A percentile compares a stretch with the other conserved stretches of the same genome.
Evolutionary conservation across 2,888 invertebrate species (phyloP).

Genomic region (Tachina lurida): DNA sequence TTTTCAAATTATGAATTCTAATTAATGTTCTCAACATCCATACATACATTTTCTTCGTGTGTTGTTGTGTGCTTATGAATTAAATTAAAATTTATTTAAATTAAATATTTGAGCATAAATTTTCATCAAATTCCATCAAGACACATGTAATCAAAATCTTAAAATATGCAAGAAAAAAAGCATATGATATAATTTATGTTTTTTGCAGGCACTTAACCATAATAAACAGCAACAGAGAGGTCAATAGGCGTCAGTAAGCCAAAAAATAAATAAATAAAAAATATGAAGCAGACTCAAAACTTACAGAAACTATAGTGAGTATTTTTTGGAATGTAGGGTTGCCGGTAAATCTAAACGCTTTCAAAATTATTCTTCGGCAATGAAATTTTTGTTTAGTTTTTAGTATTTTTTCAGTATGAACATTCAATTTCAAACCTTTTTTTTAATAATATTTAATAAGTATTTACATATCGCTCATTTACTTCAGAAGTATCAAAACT

Average conservation of each 20-base stretch:
- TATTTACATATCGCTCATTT: too few species aligned
- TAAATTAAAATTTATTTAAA: conserved; percentile 40
- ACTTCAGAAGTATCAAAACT: too few species aligned
- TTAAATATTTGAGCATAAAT: conserved; percentile 39
- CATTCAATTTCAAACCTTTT: too few species aligned
- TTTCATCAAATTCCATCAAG: conserved; percentile 53
- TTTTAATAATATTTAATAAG: too few species aligned
- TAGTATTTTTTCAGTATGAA: too few species aligned
- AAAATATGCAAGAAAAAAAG: conserved; percentile 5
- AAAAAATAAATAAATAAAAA: neutral
- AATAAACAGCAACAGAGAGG: conserved; percentile 49
- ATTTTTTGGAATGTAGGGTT: neutral
- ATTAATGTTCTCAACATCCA: neutral
- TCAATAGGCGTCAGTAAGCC: conserved; percentile 55
- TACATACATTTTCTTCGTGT: neutral
- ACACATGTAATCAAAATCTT: conserved; percentile 32
- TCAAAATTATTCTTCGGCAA: too few species aligned
- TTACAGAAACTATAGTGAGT: neutral
- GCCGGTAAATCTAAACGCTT: too few species aligned
- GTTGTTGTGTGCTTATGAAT: neutral
- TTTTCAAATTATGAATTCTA: conserved; percentile 14
- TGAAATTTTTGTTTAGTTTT: too few species aligned
- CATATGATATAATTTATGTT: conserved; percentile 55
- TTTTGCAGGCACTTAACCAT: conserved; percentile 41
- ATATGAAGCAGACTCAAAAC: conserved; percentile 7